Conservation (phyloP, 1,140 invertebrate genomes). For the Lepidotrigona ventralis region DNA sequence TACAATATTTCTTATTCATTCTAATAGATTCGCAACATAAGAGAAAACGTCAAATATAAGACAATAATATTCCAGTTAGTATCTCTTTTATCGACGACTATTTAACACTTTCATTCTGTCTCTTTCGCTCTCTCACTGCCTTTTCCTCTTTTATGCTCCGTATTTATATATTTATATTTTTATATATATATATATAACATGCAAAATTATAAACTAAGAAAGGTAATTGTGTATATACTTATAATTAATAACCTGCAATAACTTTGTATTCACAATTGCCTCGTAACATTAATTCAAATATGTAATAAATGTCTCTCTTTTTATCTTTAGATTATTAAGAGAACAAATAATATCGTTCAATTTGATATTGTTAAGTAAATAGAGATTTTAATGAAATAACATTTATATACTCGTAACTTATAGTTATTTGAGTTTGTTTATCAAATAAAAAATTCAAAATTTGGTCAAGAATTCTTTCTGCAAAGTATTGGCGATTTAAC, state of each 20-base stretch:
- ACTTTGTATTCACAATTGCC: slow-evolving; percentile 58
- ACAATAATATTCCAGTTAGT: slow-evolving; percentile 50
- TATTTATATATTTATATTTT: slow-evolving; percentile 31
- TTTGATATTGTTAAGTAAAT: slow-evolving; percentile 69
- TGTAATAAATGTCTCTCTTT: slow-evolving; percentile 56
- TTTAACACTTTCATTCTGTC: slow-evolving; percentile 37
- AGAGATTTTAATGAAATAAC: slow-evolving; percentile 32
- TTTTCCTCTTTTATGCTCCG: slow-evolving; percentile 1
- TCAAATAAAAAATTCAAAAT: neutral
- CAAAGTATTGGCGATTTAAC: neutral
- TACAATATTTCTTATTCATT: slow-evolving; percentile 58
- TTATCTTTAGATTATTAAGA: slow-evolving; percentile 54
- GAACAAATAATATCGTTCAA: slow-evolving; percentile 35
- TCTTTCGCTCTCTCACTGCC: slow-evolving; percentile 8
- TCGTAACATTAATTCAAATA: slow-evolving; percentile 59
- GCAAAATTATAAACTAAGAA: slow-evolving; percentile 69
- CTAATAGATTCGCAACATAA: slow-evolving; percentile 56
- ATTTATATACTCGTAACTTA: neutral
- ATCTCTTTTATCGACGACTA: slow-evolving; percentile 53
- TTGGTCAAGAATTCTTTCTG: too few relatives aligned
- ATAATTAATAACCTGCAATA: slow-evolving; percentile 55
- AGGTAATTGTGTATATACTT: slow-evolving; percentile 61
- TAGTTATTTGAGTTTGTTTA: neutral
- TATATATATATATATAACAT: slow-evolving; percentile 58
- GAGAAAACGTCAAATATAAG: slow-evolving; percentile 58